These are phyloP conservation scores for Calliopum simillimum DNA, from an alignment of 2,888 invertebrate genomes.

Conservation along the genomic window DNA sequence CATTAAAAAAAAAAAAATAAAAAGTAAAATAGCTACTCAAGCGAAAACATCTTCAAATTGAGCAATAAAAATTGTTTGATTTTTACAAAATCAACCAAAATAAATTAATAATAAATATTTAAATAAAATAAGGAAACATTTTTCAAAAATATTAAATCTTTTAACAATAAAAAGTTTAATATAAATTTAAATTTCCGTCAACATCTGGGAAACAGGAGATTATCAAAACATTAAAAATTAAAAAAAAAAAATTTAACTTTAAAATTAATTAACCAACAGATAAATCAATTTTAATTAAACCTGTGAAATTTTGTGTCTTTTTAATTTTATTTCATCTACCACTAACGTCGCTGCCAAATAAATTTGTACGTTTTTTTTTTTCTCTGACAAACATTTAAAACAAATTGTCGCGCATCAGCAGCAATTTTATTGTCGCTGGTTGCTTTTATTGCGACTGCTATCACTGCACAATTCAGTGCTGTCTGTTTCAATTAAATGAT, in stretches of 20 bases:
- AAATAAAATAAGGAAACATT: too few relatives aligned
- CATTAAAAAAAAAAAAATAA: too few relatives aligned
- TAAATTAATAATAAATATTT: too few relatives aligned
- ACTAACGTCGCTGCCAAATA: neutral
- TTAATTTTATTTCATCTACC: neutral
- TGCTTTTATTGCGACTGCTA: slow-evolving; percentile 9
- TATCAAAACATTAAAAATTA: neutral
- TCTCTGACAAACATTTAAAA: slow-evolving; percentile 47
- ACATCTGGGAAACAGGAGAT: neutral
- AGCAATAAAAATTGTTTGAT: too few relatives aligned
- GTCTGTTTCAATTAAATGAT: slow-evolving; percentile 1
- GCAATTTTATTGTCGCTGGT: neutral
- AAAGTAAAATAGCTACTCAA: too few relatives aligned
- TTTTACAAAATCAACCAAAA: too few relatives aligned
- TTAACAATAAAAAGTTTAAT: neutral
- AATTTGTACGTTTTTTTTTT: slow-evolving; percentile 9
- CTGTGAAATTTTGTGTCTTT: neutral
- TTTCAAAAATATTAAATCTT: too few relatives aligned
- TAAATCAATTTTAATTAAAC: neutral
- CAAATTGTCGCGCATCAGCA: slow-evolving; percentile 10
- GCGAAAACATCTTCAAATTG: too few relatives aligned
- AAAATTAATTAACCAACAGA: neutral
- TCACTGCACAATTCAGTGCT: slow-evolving; percentile 10
- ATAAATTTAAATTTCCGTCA: slow-evolving; percentile 1
- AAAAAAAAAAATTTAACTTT: neutral